Evolutionary conservation across 1,140 invertebrate species (phyloP).

Genomic region (Eupeodes corollae): DNA sequence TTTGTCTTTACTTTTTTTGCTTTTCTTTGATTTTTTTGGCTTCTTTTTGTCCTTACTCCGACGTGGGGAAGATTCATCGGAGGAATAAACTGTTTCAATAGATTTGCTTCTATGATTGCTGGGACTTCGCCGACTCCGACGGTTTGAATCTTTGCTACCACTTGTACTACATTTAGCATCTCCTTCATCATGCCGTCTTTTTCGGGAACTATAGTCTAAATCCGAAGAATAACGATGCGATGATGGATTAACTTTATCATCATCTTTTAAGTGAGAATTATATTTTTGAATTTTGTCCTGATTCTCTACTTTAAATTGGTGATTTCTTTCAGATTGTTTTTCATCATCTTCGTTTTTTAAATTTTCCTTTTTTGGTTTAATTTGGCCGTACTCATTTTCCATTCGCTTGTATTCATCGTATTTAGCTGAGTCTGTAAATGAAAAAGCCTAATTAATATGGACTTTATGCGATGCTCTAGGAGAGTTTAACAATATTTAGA

Average conservation of each 20-base stretch:
- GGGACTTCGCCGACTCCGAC: background rate
- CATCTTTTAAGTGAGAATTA: background rate
- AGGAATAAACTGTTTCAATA: background rate
- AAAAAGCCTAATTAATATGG: no score
- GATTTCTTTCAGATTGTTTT: conserved; percentile 4
- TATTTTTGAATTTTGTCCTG: conserved; percentile 1
- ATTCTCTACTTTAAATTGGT: conserved; percentile 4
- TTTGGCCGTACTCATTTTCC: conserved; percentile 35
- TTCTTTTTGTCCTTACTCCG: conserved; percentile 14
- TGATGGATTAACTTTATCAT: background rate
- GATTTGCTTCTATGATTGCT: conserved; percentile 18
- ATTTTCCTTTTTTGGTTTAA: conserved; percentile 15
- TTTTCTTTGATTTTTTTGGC: conserved; percentile 20
- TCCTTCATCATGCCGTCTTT: background rate
- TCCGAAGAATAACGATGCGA: background rate
- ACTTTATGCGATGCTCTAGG: no score
- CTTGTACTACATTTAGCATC: background rate
- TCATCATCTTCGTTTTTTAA: conserved; percentile 7
- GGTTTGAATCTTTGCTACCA: background rate
- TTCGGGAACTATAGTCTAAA: background rate
- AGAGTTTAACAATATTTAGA: no score
- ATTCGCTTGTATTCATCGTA: conserved; percentile 56
- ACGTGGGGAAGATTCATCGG: background rate
- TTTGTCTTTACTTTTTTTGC: conserved; percentile 10
- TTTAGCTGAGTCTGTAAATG: conserved; percentile 49